These are phyloP conservation scores for Andrena trimmerana DNA, from an alignment of 2,888 invertebrate genomes.

Conservation along the genomic window DNA sequence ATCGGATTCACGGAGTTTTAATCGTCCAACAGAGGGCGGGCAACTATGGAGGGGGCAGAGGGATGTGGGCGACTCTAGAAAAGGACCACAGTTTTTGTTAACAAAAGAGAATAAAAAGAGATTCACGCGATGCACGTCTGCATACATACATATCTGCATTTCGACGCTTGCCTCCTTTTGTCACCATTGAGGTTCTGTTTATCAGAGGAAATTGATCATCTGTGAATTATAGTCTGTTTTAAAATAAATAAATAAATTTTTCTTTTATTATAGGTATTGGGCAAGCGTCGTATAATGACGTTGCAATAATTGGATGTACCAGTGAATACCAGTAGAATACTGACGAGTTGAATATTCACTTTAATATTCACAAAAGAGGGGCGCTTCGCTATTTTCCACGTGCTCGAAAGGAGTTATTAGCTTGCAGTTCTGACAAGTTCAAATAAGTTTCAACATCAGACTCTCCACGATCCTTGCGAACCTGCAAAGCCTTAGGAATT, in stretches of 20 bases:
- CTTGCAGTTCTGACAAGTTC: no score
- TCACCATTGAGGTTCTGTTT: not conserved
- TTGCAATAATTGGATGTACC: no score
- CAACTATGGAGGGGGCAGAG: not conserved
- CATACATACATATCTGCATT: constrained; percentile 1
- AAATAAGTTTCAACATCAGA: constrained; percentile 12
- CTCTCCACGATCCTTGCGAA: not conserved
- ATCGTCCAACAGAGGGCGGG: constrained; percentile 37
- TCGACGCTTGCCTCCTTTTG: not conserved
- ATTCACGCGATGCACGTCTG: not conserved
- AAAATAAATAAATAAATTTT: no score
- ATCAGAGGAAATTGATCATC: not conserved
- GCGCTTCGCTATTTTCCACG: no score
- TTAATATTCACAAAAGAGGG: no score
- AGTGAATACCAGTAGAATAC: no score
- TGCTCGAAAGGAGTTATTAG: no score
- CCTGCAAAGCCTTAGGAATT: constrained; percentile 24
- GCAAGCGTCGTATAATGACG: no score
- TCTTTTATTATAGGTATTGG: no score
- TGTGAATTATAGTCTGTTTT: no score
- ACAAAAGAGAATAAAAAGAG: constrained; percentile 24
- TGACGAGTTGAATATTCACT: no score
- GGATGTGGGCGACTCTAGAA: constrained; percentile 1
- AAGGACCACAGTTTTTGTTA: constrained; percentile 33
- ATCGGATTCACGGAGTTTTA: constrained; percentile 59